These are phyloP conservation scores for Teleopsis dalmanni DNA, from an alignment of 1,140 invertebrate species.

Conservation along the genomic window DNA sequence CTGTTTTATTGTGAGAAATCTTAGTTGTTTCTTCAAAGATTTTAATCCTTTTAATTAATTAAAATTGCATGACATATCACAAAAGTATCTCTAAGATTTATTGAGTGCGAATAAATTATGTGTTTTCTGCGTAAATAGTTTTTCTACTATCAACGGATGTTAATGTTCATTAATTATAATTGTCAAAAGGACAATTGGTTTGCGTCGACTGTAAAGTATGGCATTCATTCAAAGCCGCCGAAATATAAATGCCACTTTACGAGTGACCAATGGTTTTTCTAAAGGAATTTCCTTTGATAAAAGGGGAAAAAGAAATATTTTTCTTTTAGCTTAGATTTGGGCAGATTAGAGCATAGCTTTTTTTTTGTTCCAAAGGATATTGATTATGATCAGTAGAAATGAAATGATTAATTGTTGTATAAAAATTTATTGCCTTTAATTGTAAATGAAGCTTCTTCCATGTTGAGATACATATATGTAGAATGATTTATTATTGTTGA, in stretches of 20 bases:
- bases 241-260: no score
- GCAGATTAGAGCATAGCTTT: not conserved
- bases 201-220: no score
- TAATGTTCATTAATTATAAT: constrained; percentile 9
- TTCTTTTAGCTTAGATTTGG: not conserved
- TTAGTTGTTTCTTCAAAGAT: constrained; percentile 1
- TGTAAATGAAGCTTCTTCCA: no score
- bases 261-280: no score
- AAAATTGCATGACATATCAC: constrained; percentile 8
- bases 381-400: constrained; percentile 1
- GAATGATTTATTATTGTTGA: no score
- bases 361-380: not conserved
- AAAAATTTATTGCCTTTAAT: constrained; percentile 8
- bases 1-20: no score
- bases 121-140: not conserved
- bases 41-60: constrained; percentile 11
- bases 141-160: not conserved
- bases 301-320: not conserved
- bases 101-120: constrained; percentile 10
- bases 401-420: constrained; percentile 1
- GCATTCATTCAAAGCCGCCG: no score
- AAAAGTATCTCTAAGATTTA: constrained; percentile 8
- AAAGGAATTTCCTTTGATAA: not conserved
- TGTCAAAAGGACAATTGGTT: constrained; percentile 5
- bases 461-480: no score